Percentiles rank a stretch among this genome's conserved stretches.
These are phyloP conservation scores for Coelinius sp. DNA, from an alignment of 2,888 invertebrate species.

Conservation along the genomic window DNA sequence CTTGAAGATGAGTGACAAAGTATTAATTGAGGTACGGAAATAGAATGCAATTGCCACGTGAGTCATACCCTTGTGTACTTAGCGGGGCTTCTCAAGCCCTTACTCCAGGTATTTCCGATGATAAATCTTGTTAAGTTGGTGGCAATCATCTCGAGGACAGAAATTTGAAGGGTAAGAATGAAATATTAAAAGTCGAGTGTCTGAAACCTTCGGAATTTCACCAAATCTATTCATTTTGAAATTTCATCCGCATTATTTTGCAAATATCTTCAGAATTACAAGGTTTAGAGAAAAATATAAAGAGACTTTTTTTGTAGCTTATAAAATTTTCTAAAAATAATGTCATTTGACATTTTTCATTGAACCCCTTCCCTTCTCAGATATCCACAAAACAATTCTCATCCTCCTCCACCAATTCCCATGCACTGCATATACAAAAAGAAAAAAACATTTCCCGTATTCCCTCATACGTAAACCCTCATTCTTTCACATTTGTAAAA, in stretches of 20 bases:
- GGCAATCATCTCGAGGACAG: conserved; percentile 18
- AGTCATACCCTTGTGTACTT: background rate
- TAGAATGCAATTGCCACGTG: background rate
- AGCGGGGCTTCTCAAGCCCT: background rate
- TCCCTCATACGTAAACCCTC: background rate
- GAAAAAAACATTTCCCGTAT: conserved; percentile 3
- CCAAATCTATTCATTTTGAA: no score
- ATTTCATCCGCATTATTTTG: background rate
- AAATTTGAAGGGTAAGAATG: background rate
- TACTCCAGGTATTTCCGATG: background rate
- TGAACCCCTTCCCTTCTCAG: no score
- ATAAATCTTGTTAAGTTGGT: conserved; percentile 2
- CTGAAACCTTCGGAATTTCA: background rate
- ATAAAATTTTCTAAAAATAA: no score
- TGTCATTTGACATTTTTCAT: no score
- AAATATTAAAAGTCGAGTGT: background rate
- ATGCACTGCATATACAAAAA: no score
- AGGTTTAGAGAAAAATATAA: no score
- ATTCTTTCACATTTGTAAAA: background rate
- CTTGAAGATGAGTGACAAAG: background rate
- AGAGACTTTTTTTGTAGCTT: no score
- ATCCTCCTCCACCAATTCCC: background rate
- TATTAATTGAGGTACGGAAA: background rate
- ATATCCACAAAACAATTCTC: no score
- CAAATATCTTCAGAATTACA: no score